phyloP scores from a whole-genome alignment of 2,113 vertebrate species.

The Oncorhynchus mykiss region DNA sequence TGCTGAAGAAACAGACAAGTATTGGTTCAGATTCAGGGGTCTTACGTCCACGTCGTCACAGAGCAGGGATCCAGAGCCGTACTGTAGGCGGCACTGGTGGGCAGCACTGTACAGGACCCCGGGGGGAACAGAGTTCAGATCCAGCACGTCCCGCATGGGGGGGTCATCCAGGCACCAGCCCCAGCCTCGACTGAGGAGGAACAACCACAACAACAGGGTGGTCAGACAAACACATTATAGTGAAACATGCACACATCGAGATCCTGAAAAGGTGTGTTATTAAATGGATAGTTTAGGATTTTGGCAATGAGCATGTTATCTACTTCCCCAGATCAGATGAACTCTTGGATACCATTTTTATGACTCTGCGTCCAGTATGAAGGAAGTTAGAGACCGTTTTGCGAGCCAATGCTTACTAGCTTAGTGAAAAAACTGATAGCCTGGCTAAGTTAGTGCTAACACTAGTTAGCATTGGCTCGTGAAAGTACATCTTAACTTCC shows the following conservation, averaged over 20 bases:
- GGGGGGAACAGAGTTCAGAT: conserved; percentile 73
- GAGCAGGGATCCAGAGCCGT: conserved; percentile 83
- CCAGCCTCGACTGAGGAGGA: conserved; percentile 86
- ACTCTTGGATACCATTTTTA: no score
- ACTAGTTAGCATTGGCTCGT: no score
- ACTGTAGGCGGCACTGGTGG: conserved; percentile 95
- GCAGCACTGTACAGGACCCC: conserved; percentile 87
- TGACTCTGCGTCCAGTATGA: no score
- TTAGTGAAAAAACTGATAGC: no score
- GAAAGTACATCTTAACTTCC: no score
- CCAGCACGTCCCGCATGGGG: conserved; percentile 75
- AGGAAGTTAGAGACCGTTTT: no score
- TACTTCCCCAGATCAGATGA: no score
- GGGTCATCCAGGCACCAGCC: conserved; percentile 90
- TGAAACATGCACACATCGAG: not conserved
- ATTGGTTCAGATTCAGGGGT: not conserved
- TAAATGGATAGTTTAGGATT: not conserved
- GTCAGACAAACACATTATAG: not conserved
- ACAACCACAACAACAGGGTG: not conserved
- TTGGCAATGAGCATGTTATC: no score
- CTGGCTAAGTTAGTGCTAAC: no score
- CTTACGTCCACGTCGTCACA: conserved; percentile 93
- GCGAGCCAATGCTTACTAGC: no score
- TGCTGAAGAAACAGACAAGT: no score
- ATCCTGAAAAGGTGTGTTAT: not conserved